Evolutionary conservation across 2,113 vertebrate genomes (phyloP), one percentile per base, ranked within the genome.

Genomic region (Myotis brandtii): DNA sequence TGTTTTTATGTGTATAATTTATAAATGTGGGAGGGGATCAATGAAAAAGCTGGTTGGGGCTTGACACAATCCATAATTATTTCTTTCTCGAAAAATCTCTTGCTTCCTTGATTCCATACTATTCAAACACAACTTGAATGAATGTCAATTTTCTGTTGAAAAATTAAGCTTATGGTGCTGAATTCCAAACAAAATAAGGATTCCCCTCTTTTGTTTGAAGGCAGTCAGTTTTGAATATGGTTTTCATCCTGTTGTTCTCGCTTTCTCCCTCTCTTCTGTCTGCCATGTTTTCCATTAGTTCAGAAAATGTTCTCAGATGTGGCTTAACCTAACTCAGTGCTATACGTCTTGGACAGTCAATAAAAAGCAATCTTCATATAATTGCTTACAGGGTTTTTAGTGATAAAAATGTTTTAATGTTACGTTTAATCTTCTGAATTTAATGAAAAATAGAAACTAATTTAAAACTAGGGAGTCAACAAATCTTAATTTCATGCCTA

Each of bases 151-250:
- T 95, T 84, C 75, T 92, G 21, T 80, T 67, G 52, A 84, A 18
- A 93, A 89, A 54, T 50, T 92, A 23, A 9, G 67, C 37, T 62
- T 66, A 32, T 46, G 25, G 56, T 30, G 20, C 30, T n/a, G 52
- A 89, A 32, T 96, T 90, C 27, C 79, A 89, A 84, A 54, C 56
- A 93, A 91, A 93, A 80, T 46, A 54, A 20, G 14, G 3, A 72
- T 81, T 52, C 14, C 16, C 40, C 48, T 66, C 64, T 50, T 94
- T 92, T 92, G 87, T 97, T 84, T 87, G 81, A 93, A 80, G 43
- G 23, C 3, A 79, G 6, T 95, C 54, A 50, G 23, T 52, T 93
- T 46, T 91, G 43, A 93, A 82, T 84, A 59, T 30, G 64, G 52
- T 34, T 91, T 77, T 77, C 54, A 37, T 86, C n/a, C 32, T 76